phyloP scores from a whole-genome alignment of 2,797 vertebrate species.

The Pangasius sanitwongsei region DNA sequence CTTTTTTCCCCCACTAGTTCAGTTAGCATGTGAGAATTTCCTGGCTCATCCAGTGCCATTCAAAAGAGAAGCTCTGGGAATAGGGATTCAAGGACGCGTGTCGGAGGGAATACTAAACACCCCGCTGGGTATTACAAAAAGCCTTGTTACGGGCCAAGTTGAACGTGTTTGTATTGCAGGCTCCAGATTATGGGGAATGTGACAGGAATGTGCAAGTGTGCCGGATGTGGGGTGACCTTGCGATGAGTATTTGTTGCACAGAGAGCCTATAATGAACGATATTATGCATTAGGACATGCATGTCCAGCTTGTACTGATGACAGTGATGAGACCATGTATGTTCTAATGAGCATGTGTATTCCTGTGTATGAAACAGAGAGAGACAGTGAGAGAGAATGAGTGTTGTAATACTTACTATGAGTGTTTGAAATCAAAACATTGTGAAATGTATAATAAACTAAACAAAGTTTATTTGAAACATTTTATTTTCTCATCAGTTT shows the following conservation, averaged over 20 bases:
- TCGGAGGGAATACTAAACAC: constrained; percentile 78
- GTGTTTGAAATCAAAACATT: not conserved
- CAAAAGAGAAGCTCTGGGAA: constrained; percentile 56
- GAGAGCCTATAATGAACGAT: constrained; percentile 44
- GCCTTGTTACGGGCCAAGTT: constrained; percentile 69
- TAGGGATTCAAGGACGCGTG: constrained; percentile 71
- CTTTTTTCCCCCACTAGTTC: constrained; percentile 8
- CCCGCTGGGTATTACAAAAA: constrained; percentile 71
- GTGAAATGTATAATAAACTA: not conserved
- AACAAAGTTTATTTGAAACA: not conserved
- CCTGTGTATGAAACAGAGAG: constrained; percentile 1
- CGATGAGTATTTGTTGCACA: constrained; percentile 43
- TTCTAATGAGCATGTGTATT: constrained; percentile 45
- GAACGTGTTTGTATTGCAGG: constrained; percentile 75
- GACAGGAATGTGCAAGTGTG: constrained; percentile 73
- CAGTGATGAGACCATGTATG: constrained; percentile 39
- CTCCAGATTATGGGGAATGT: constrained; percentile 74
- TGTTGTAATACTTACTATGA: not conserved
- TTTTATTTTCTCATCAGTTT: not conserved
- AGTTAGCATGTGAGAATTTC: constrained; percentile 54
- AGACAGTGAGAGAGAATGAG: not conserved
- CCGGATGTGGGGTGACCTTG: constrained; percentile 73
- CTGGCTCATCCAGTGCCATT: constrained; percentile 54
- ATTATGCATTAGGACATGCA: constrained; percentile 44
- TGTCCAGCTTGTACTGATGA: constrained; percentile 43